Evolutionary conservation across 2,113 vertebrate genomes (phyloP).

Genomic region (Ammodramus savannarum): DNA sequence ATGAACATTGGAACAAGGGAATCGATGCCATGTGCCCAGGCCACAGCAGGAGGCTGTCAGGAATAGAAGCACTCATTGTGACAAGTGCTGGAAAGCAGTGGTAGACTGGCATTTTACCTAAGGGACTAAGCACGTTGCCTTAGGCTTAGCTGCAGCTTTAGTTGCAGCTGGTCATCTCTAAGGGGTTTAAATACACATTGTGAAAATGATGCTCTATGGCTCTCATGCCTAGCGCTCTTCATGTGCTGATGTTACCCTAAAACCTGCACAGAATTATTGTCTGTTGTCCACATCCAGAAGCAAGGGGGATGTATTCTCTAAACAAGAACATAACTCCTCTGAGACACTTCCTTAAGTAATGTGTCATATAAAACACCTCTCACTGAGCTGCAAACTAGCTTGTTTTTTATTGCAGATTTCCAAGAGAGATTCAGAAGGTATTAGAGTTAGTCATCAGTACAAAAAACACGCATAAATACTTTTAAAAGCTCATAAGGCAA

Average conservation of each 20-base stretch:
- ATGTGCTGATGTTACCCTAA: not conserved
- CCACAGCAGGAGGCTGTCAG: not conserved
- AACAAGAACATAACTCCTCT: not conserved
- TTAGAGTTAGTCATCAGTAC: not conserved
- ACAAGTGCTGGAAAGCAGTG: not conserved
- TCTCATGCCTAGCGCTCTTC: not conserved
- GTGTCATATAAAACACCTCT: not conserved
- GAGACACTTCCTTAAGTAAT: not conserved
- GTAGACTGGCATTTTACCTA: not conserved
- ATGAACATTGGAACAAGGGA: not conserved
- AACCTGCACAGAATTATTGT: not conserved
- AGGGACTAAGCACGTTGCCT: not conserved
- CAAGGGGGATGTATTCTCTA: not conserved
- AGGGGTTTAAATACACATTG: not conserved
- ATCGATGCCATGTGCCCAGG: rapidly evolving
- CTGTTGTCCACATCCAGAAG: not conserved
- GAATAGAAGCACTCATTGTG: not conserved
- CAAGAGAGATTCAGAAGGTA: not conserved
- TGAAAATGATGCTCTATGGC: rapidly evolving
- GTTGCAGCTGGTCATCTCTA: too few relatives aligned
- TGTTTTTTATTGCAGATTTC: not conserved
- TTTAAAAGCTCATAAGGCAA: not conserved
- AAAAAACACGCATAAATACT: not conserved
- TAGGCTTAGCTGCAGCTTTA: not conserved
- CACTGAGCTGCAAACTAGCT: not conserved